phyloP scores from a whole-genome alignment of 1,140 invertebrate species.

The Diachasmimorpha longicaudata region DNA sequence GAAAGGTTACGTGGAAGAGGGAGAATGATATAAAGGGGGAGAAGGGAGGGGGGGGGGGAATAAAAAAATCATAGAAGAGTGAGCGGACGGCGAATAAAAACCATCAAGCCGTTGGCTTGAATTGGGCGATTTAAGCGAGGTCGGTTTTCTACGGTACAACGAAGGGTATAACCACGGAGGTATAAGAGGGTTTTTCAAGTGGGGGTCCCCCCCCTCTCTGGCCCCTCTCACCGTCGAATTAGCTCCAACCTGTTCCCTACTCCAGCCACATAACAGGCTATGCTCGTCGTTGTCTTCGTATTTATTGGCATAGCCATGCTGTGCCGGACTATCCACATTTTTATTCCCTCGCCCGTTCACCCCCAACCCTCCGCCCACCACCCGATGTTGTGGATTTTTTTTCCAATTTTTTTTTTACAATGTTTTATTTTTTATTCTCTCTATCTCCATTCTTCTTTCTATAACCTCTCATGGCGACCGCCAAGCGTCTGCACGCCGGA shows the following conservation, averaged over 20 bases:
- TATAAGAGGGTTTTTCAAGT: not conserved
- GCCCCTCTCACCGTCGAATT: conserved; percentile 44
- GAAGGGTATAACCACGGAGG: conserved; percentile 11
- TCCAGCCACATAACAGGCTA: conserved; percentile 44
- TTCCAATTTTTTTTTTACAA: conserved; percentile 13
- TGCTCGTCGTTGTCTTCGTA: conserved; percentile 59
- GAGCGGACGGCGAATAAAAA: conserved; percentile 41
- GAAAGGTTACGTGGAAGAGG: conserved; percentile 13
- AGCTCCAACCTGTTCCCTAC: conserved; percentile 55
- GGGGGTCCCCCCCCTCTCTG: conserved; percentile 19
- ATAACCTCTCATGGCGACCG: conserved; percentile 13
- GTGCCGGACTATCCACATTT: conserved; percentile 38
- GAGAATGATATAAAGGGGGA: conserved; percentile 9
- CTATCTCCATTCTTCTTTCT: conserved; percentile 7
- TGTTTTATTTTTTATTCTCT: conserved; percentile 12
- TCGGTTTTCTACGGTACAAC: conserved; percentile 17
- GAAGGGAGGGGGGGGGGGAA: conserved; percentile 18
- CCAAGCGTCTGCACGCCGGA: not conserved
- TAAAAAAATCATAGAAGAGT: conserved; percentile 28
- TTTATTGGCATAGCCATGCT: conserved; percentile 55
- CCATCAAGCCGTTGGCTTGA: conserved; percentile 36
- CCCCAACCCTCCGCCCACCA: not conserved
- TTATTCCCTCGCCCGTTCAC: conserved; percentile 17
- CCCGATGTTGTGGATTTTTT: conserved; percentile 2
- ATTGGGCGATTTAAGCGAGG: conserved; percentile 39